Evolutionary conservation across 1,140 invertebrate species (phyloP).

Genomic region (Sinonovacula constricta): DNA sequence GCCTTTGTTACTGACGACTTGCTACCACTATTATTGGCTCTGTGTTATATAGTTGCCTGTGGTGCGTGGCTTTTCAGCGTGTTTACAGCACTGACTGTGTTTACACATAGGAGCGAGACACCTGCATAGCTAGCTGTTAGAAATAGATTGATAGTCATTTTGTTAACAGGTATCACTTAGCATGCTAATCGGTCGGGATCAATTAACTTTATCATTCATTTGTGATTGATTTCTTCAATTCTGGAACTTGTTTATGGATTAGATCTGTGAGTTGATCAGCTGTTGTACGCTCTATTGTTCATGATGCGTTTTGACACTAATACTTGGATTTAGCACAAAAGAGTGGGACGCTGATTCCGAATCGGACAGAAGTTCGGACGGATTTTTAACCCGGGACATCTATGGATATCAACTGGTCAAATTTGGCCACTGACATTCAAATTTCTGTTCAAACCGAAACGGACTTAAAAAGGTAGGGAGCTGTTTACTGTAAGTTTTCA

Average conservation of each 20-base stretch:
- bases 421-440: constrained; percentile 49
- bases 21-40: constrained; percentile 45
- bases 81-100: constrained; percentile 48
- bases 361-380: background rate
- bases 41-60: constrained; percentile 37
- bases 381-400: constrained; percentile 6
- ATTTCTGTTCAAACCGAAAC: constrained; percentile 48
- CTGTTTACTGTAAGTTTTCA: background rate
- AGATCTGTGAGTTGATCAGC: background rate
- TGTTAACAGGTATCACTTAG: constrained; percentile 49
- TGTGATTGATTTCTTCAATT: background rate
- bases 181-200: constrained; percentile 25
- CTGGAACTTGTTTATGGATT: background rate
- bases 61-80: constrained; percentile 44
- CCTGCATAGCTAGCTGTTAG: constrained; percentile 43
- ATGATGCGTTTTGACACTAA: background rate
- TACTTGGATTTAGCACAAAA: background rate
- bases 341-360: background rate
- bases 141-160: constrained; percentile 44
- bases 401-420: constrained; percentile 54
- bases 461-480: constrained; percentile 42
- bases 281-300: background rate
- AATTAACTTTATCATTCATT: background rate
- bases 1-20: constrained; percentile 36
- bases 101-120: constrained; percentile 49